Percentiles rank a stretch among this genome's conserved stretches.
Evolutionary conservation across 2,797 vertebrate genomes (phyloP).

Genomic region (Lerista edwardsae): DNA sequence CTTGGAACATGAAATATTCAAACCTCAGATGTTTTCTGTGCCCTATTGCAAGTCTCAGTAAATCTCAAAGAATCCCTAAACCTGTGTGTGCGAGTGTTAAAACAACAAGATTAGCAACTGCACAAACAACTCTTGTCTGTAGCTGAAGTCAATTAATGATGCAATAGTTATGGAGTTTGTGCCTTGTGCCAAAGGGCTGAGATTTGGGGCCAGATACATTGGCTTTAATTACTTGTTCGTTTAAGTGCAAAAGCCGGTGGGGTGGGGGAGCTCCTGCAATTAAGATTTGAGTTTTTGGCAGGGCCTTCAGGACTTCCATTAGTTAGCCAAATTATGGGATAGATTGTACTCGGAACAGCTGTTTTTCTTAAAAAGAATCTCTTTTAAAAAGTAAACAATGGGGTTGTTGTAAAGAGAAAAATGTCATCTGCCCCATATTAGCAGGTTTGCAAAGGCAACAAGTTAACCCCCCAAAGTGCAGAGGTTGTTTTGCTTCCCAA

Average conservation of each 20-base stretch:
- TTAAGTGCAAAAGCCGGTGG: constrained; percentile 26
- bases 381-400: constrained; percentile 58
- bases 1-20: neutral
- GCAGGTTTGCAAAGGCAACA: constrained; percentile 41
- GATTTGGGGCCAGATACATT: constrained; percentile 27
- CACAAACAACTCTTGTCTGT: constrained; percentile 33
- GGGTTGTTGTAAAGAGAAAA: constrained; percentile 38
- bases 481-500: neutral
- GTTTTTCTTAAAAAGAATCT: constrained; percentile 47
- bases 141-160: constrained; percentile 38
- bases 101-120: constrained; percentile 22
- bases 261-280: constrained; percentile 22
- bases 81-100: neutral
- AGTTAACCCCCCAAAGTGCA: constrained; percentile 14
- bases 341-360: constrained; percentile 58
- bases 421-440: constrained; percentile 51
- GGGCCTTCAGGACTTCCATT: constrained; percentile 59
- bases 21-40: neutral
- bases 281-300: constrained; percentile 62
- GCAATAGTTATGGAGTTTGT: constrained; percentile 20
- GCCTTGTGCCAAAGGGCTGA: constrained; percentile 13
- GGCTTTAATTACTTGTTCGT: constrained; percentile 38
- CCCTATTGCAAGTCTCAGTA: neutral
- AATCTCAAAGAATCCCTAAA: constrained; percentile 4
- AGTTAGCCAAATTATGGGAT: constrained; percentile 65